Evolutionary conservation across 2,797 vertebrate species (phyloP).

Genomic region (Heterohyrax brucei): DNA sequence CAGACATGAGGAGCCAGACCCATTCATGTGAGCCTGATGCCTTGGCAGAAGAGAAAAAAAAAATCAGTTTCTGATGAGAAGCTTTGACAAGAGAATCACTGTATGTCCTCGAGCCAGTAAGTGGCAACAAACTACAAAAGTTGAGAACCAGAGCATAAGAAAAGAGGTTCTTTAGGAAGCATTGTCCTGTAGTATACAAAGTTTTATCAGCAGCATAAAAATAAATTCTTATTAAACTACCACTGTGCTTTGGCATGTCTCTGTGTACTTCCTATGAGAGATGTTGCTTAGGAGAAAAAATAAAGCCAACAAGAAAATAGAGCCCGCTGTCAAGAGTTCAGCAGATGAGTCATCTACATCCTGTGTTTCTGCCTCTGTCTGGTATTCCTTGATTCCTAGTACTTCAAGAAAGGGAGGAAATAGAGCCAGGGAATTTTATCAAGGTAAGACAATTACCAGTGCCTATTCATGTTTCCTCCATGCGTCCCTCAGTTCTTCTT

Average conservation of each 20-base stretch:
- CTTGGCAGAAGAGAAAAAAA: background rate
- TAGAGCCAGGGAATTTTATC: background rate
- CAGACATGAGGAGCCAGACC: fast-evolving
- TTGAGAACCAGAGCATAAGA: fast-evolving
- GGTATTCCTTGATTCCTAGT: background rate
- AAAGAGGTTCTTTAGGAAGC: fast-evolving
- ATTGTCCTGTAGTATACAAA: fast-evolving
- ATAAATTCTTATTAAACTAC: fast-evolving
- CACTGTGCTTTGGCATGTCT: fast-evolving
- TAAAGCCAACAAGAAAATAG: fast-evolving
- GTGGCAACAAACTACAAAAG: fast-evolving
- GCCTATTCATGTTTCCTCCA: no score
- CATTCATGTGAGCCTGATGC: fast-evolving
- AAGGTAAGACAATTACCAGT: fast-evolving
- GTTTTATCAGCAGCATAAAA: fast-evolving
- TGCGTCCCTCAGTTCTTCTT: no score
- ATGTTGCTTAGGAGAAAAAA: background rate
- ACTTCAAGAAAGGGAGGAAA: background rate
- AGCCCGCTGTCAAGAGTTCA: fast-evolving
- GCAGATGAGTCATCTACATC: fast-evolving
- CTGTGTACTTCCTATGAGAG: fast-evolving
- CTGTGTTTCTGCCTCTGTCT: background rate
- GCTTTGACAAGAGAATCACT: background rate
- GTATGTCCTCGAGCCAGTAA: fast-evolving
- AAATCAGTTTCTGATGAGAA: background rate